Evolutionary conservation across 2,797 vertebrate species (phyloP).

Genomic region (Dallia pectoralis): DNA sequence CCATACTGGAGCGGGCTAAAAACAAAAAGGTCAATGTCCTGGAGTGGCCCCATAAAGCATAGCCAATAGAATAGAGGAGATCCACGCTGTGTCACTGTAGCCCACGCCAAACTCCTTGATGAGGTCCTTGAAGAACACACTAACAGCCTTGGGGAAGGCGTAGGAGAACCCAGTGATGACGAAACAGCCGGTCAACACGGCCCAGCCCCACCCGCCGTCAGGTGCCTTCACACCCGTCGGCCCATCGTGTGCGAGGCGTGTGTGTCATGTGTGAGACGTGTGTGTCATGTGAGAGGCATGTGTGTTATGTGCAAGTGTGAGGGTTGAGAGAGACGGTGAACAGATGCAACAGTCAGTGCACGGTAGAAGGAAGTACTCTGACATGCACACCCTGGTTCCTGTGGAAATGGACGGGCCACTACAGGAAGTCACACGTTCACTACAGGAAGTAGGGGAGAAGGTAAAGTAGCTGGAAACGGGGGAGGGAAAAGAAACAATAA

Average conservation of each 20-base stretch:
- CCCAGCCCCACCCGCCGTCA: conserved; percentile 96
- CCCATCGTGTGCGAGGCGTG: no score
- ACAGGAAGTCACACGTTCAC: conserved; percentile 76
- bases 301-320: no score
- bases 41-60: conserved; percentile 99
- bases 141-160: conserved; percentile 94
- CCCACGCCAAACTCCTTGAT: conserved; percentile 88
- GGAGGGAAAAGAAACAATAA: not conserved
- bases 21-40: no score
- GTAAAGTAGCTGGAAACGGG: conserved; percentile 64
- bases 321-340: no score
- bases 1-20: no score
- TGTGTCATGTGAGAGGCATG: no score
- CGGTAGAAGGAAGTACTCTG: conserved; percentile 82
- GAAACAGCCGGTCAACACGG: conserved; percentile 87
- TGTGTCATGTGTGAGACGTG: no score
- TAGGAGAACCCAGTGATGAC: conserved; percentile 97
- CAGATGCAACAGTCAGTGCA: no score
- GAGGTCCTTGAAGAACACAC: conserved; percentile 96
- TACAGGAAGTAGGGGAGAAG: conserved; percentile 83
- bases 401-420: conserved; percentile 74
- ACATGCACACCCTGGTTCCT: conserved; percentile 76
- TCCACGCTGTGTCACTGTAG: conserved; percentile 95
- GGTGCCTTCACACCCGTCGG: conserved; percentile 81
- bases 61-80: conserved; percentile 94